Percentiles rank a stretch among this genome's conserved stretches.
phyloP scores from a whole-genome alignment of 2,888 invertebrate genomes.

The Lysandra coridon region DNA sequence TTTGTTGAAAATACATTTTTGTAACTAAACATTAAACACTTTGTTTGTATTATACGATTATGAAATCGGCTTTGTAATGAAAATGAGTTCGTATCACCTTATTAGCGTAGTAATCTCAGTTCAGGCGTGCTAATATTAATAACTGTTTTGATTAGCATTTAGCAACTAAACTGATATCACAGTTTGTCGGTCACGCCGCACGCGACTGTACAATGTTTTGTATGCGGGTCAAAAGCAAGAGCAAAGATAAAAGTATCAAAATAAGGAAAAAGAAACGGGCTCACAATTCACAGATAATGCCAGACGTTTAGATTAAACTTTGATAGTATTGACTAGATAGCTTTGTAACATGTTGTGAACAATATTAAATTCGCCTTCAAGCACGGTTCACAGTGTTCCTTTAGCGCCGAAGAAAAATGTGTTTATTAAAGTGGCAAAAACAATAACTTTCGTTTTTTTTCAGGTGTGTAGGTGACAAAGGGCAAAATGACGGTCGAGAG shows the following conservation, averaged over 20 bases:
- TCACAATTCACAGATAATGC: too few species aligned
- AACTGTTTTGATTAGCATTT: not conserved
- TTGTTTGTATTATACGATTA: conserved; percentile 16
- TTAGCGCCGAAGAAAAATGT: too few species aligned
- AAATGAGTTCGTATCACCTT: not conserved
- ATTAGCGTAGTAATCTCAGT: not conserved
- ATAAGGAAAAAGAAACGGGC: not conserved
- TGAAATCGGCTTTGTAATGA: conserved; percentile 10
- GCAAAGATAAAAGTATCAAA: not conserved
- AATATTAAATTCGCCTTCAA: too few species aligned
- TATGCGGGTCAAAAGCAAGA: not conserved
- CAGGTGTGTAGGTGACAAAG: conserved; percentile 73
- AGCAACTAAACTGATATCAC: not conserved
- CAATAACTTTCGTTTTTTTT: conserved; percentile 38
- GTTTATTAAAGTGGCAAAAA: not conserved
- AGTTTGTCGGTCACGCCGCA: not conserved
- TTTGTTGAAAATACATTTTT: not conserved
- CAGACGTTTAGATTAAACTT: too few species aligned
- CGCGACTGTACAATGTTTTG: not conserved
- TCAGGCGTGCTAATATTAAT: not conserved
- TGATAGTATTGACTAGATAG: too few species aligned
- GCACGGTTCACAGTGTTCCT: too few species aligned
- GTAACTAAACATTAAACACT: conserved; percentile 1
- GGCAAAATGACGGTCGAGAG: conserved; percentile 76
- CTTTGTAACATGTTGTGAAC: too few species aligned